Conservation (phyloP, 2,797 vertebrate species). For the Sebastes cheni region DNA sequence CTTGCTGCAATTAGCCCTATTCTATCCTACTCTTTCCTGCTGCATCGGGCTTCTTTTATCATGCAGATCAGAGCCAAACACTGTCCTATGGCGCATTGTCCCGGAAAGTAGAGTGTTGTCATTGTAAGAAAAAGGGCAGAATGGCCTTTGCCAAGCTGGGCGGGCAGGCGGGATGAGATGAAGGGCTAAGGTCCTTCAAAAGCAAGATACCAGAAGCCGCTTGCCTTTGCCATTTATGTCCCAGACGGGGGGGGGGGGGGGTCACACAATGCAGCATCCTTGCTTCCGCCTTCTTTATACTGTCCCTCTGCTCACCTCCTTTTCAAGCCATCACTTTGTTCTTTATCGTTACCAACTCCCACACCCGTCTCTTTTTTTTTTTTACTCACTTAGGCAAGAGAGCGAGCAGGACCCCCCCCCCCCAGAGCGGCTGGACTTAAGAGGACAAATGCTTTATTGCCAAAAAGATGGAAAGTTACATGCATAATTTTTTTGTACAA, state of each 20-base stretch:
- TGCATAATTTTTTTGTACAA: background rate
- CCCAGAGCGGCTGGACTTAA: background rate
- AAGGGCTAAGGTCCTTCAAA: conserved; percentile 58
- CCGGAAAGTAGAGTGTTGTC: conserved; percentile 42
- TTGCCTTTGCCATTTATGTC: conserved; percentile 60
- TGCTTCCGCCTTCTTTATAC: conserved; percentile 25
- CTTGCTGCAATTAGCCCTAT: conserved; percentile 42
- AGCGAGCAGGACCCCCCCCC: background rate
- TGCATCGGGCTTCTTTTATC: conserved; percentile 52
- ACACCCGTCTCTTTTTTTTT: background rate
- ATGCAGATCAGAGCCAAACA: conserved; percentile 63
- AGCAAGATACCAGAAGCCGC: conserved; percentile 37
- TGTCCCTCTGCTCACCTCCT: background rate
- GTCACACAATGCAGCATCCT: conserved; percentile 37
- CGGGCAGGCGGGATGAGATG: conserved; percentile 34
- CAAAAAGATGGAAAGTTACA: conserved; percentile 20
- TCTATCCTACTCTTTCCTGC: conserved; percentile 34
- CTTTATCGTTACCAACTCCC: conserved; percentile 9
- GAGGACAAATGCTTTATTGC: conserved; percentile 7
- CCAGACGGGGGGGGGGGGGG: conserved; percentile 46
- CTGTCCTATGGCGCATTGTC: conserved; percentile 49
- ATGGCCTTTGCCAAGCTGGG: conserved; percentile 60
- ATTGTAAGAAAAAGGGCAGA: conserved; percentile 60
- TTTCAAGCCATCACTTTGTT: conserved; percentile 41
- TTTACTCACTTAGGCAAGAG: background rate